Evolutionary conservation across 2,888 invertebrate genomes (phyloP).

Genomic region (Euproctis similis): DNA sequence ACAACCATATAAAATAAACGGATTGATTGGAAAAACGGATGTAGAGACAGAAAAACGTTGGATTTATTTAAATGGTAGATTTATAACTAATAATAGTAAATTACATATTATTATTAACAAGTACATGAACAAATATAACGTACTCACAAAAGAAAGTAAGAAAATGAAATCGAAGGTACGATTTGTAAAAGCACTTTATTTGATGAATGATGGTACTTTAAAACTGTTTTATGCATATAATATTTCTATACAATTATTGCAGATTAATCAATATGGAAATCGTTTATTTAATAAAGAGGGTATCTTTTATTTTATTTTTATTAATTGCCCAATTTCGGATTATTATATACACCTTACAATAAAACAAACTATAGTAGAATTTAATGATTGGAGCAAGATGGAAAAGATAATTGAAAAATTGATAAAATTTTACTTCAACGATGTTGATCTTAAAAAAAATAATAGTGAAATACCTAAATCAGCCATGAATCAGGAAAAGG

Average conservation of each 20-base stretch:
- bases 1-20: constrained; percentile 67
- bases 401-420: constrained; percentile 46
- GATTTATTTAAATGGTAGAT: constrained; percentile 80
- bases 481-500: constrained; percentile 11
- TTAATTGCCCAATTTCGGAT: constrained; percentile 70
- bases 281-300: constrained; percentile 21
- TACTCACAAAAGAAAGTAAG: constrained; percentile 15
- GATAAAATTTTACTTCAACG: constrained; percentile 43
- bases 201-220: not conserved
- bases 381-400: constrained; percentile 68
- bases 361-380: constrained; percentile 69
- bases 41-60: constrained; percentile 49
- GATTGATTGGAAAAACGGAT: constrained; percentile 67
- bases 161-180: constrained; percentile 33
- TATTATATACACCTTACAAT: constrained; percentile 70
- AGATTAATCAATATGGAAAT: constrained; percentile 28
- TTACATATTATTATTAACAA: constrained; percentile 41
- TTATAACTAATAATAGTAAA: constrained; percentile 61
- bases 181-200: not conserved
- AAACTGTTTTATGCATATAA: no score
- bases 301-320: constrained; percentile 71
- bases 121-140: constrained; percentile 27
- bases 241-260: constrained; percentile 9
- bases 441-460: constrained; percentile 29
- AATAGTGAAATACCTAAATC: constrained; percentile 5